These are phyloP conservation scores for Anhinga rufa DNA, from an alignment of 2,113 vertebrate species.

Conservation along the genomic window DNA sequence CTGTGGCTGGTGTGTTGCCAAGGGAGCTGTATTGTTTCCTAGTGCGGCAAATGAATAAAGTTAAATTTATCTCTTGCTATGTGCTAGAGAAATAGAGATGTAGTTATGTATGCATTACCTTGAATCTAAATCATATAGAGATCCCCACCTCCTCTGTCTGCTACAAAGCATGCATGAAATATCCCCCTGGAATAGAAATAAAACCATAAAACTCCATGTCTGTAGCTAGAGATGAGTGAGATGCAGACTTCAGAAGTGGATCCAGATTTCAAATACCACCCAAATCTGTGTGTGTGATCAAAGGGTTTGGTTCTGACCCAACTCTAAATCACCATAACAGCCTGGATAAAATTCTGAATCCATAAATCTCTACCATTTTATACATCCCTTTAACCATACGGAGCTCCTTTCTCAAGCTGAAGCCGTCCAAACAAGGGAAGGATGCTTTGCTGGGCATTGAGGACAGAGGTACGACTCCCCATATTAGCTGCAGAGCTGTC, in stretches of 20 bases:
- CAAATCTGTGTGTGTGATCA: background rate
- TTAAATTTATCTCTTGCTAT: background rate
- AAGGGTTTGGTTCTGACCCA: constrained; percentile 32
- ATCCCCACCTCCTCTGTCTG: constrained; percentile 34
- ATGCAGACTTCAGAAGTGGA: constrained; percentile 21
- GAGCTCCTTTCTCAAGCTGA: background rate
- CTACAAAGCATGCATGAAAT: constrained; percentile 33
- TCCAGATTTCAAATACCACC: constrained; percentile 39
- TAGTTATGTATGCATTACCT: constrained; percentile 51
- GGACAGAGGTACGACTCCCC: rapidly evolving
- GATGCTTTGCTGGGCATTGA: background rate
- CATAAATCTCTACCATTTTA: background rate
- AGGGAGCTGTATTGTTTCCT: constrained; percentile 39
- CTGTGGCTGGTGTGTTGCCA: constrained; percentile 33
- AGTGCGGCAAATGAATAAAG: constrained; percentile 34
- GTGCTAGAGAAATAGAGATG: constrained; percentile 47
- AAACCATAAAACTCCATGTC: background rate
- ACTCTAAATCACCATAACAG: background rate
- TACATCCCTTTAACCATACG: background rate
- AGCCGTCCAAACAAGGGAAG: background rate
- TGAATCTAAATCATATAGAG: constrained; percentile 49
- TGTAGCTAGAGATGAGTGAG: constrained; percentile 47
- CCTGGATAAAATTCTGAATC: background rate
- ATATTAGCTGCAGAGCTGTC: background rate
- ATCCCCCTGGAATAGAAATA: constrained; percentile 12